Evolutionary conservation across 2,888 invertebrate species (phyloP).

Genomic region (Callosobruchus maculatus): DNA sequence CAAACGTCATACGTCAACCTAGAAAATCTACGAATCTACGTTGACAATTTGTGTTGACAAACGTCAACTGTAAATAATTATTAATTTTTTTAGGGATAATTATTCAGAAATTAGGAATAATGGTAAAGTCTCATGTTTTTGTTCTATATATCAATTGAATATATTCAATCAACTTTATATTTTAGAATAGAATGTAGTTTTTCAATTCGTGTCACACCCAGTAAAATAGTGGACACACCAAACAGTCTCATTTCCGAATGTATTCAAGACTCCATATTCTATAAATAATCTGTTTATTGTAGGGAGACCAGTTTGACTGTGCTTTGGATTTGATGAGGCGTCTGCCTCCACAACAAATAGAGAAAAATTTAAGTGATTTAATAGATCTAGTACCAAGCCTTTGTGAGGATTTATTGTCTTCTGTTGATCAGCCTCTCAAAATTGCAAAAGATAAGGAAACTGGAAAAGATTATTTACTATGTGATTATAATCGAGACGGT

Average conservation of each 20-base stretch:
- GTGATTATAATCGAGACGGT: conserved; percentile 99
- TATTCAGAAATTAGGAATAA: background rate
- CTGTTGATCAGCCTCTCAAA: conserved; percentile 64
- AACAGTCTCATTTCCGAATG: background rate
- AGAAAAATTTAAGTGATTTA: conserved; percentile 95
- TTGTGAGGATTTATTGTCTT: conserved; percentile 94
- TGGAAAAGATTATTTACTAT: conserved; percentile 95
- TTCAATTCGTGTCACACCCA: background rate
- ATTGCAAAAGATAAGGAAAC: conserved; percentile 92
- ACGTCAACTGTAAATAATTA: background rate
- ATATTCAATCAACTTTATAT: background rate
- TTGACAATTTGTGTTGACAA: background rate
- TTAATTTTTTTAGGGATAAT: background rate
- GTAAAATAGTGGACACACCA: background rate
- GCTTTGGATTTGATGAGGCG: conserved; percentile 98
- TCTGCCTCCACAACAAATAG: conserved; percentile 98
- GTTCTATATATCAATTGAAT: background rate
- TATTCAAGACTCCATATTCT: background rate
- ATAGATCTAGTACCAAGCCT: conserved; percentile 94
- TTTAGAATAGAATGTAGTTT: background rate
- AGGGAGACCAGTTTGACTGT: conserved; percentile 97
- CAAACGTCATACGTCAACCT: background rate
- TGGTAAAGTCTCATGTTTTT: background rate
- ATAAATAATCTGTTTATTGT: conserved; percentile 32
- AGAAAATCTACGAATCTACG: too few relatives aligned